Base-by-base conservation (phyloP, 2,888 invertebrate genomes). In the Drosophila diplacantha region DNA sequence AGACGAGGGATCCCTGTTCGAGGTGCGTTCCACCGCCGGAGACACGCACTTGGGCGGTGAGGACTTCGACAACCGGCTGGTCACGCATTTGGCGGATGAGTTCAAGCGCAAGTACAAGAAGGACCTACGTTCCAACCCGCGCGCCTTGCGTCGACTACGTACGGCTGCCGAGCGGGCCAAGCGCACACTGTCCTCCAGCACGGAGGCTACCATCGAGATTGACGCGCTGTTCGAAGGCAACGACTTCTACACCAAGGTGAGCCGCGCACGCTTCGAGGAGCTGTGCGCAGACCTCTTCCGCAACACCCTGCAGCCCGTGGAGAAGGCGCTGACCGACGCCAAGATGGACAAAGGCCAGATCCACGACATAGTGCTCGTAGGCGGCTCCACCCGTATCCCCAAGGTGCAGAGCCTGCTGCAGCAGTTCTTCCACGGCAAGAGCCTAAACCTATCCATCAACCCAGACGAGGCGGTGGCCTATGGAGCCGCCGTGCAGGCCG, bases 11-110 rank as follows among this genome's bases (percentile, higher is more conserved):
- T 86, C 86, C 0, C 91, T 94, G 80, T 98, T 98, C 87, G 97
- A 98, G 87, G 97, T 97, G n/a, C 96, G 96, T 86, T 94, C 97
- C 11, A 98, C 96, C n/a, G 95, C 96, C 67, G 97, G 97, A 68
- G 97, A 97, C 87, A 97, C 97, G 65, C 97, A 96, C 85, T 91
- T 96, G 89, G 96, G 96, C 77, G 96, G 96, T 69, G 96, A 96
- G 89, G 96, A 72, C 56, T 95, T 95, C 76, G 96, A 97, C 70
- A 95, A 95, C 89, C 90, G 95, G 26, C 93, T 96, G 92, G 95
- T 96, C 12, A 93, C 92, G 81, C 94, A 81, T 96, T 96, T 88
- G 77, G 93, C 94, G 2, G 93, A 95, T 77, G 96, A 96, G 88
- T 95, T 98, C 91, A 92, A 96, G 91, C 91, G 93, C 29, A 93